phyloP scores from a whole-genome alignment of 1,140 invertebrate genomes.

The Bombus soroeensis region DNA sequence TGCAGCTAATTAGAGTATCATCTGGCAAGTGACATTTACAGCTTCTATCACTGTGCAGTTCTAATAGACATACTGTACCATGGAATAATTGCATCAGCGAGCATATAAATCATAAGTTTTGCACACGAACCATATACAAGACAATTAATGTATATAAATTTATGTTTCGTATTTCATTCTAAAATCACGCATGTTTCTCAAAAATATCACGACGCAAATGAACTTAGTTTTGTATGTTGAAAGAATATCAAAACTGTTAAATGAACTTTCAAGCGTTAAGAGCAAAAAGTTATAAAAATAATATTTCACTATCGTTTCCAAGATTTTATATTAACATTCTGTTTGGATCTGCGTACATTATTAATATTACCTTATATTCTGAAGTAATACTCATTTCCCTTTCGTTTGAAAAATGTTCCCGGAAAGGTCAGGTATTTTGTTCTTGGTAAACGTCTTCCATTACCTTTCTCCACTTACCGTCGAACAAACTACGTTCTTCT shows the following conservation, averaged over 20 bases:
- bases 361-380: no score
- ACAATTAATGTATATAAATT: background rate
- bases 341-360: no score
- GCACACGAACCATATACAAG: background rate
- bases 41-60: background rate
- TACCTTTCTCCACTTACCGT: slow-evolving; percentile 47
- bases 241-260: no score
- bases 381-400: background rate
- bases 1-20: background rate
- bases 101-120: background rate
- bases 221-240: no score
- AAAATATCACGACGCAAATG: no score
- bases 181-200: background rate
- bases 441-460: slow-evolving; percentile 17
- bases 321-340: no score
- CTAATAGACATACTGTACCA: background rate
- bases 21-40: slow-evolving; percentile 35
- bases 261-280: no score
- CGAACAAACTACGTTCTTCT: slow-evolving; percentile 21
- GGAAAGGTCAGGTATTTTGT: slow-evolving; percentile 19
- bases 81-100: background rate
- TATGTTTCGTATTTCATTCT: background rate
- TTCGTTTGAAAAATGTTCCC: slow-evolving; percentile 31
- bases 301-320: no score
- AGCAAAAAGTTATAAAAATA: no score